Percentiles rank a stretch among this genome's conserved stretches.
Evolutionary conservation across 2,797 vertebrate species (phyloP).

Genomic region (Ceyx erithaca): DNA sequence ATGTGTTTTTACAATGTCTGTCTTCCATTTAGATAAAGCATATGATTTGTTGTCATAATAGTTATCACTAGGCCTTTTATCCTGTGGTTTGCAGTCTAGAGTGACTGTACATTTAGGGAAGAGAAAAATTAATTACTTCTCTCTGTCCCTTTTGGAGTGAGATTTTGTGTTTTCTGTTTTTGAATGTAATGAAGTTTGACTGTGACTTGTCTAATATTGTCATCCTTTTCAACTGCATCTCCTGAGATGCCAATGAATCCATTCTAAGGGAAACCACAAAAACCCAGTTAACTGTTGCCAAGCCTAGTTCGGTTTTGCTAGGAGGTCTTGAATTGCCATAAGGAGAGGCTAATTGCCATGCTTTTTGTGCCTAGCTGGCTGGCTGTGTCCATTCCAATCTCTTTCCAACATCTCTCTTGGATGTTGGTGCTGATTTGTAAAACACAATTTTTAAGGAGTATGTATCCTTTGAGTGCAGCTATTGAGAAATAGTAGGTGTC

Average conservation of each 20-base stretch:
- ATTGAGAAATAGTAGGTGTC: not conserved
- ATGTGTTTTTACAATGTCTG: not conserved
- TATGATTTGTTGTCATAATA: slow-evolving; percentile 31
- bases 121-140: not conserved
- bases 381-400: not conserved
- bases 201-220: not conserved
- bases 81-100: not conserved
- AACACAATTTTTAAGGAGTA: not conserved
- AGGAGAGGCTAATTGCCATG: not conserved
- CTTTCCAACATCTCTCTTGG: not conserved
- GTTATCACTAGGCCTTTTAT: slow-evolving; percentile 9
- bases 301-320: not conserved
- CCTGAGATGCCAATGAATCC: not conserved
- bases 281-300: not conserved
- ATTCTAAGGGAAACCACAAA: not conserved
- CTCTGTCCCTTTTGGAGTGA: not conserved
- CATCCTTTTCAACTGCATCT: not conserved
- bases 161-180: not conserved
- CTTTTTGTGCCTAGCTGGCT: not conserved
- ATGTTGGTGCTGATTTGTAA: not conserved
- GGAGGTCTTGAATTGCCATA: not conserved
- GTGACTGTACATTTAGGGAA: not conserved
- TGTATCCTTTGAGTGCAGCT: not conserved
- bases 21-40: not conserved
- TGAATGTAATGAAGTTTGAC: not conserved